phyloP scores from a whole-genome alignment of 2,888 invertebrate genomes.

The Scrobipalpa costella region DNA sequence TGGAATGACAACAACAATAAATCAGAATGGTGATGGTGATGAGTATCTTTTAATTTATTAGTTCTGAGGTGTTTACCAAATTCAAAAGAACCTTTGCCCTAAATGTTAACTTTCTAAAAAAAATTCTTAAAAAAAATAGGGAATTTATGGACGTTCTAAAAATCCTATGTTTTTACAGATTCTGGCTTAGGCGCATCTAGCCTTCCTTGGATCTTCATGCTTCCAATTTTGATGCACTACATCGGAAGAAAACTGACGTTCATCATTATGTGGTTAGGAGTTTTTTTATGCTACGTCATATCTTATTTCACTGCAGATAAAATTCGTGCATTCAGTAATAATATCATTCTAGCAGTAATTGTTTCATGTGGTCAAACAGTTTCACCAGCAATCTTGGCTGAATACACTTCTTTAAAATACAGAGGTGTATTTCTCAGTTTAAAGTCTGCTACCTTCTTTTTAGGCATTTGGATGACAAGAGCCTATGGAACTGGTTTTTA shows the following conservation, averaged over 20 bases:
- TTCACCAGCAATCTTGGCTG: conserved; percentile 2
- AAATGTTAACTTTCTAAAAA: too few relatives aligned
- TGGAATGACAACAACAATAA: too few relatives aligned
- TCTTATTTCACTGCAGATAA: background rate
- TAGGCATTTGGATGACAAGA: conserved; percentile 37
- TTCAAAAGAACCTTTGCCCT: too few relatives aligned
- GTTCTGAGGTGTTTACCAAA: too few relatives aligned
- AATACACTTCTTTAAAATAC: conserved; percentile 31
- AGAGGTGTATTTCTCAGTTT: conserved; percentile 36
- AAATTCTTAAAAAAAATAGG: too few relatives aligned
- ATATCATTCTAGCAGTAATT: background rate
- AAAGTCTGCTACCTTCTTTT: conserved; percentile 34
- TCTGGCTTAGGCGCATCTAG: background rate
- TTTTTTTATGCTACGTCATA: background rate
- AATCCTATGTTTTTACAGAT: background rate
- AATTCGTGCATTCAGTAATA: background rate
- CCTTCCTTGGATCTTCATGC: background rate
- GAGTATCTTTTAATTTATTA: too few relatives aligned
- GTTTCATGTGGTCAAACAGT: background rate
- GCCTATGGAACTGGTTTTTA: conserved; percentile 34
- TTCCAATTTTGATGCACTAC: background rate
- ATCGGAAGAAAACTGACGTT: conserved; percentile 24
- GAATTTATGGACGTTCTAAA: too few relatives aligned
- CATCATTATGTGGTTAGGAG: background rate
- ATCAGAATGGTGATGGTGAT: too few relatives aligned